These are phyloP conservation scores for Sternarchorhynchus goeldii DNA, from an alignment of 2,797 vertebrate species.

Conservation along the genomic window DNA sequence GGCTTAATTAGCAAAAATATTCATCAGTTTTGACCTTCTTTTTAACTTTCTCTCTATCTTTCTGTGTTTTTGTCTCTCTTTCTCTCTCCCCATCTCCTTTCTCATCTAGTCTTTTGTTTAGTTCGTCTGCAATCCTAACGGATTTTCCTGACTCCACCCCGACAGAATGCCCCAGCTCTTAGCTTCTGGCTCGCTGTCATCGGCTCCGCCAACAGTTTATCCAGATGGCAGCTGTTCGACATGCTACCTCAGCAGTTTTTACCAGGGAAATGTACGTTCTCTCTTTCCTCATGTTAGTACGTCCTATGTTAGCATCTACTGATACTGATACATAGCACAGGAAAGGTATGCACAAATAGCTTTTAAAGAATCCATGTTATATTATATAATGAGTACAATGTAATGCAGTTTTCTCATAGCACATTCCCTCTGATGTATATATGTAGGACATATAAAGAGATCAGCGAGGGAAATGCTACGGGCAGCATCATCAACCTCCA, in stretches of 20 bases:
- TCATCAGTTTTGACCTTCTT: constrained; percentile 39
- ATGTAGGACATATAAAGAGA: background rate
- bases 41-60: background rate
- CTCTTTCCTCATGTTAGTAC: background rate
- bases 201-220: background rate
- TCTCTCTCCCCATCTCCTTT: constrained; percentile 26
- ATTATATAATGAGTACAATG: too few relatives aligned
- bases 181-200: background rate
- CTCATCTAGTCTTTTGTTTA: constrained; percentile 23
- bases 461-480: constrained; percentile 1
- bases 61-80: constrained; percentile 11
- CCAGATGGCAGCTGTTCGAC: background rate
- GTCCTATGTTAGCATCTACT: too few relatives aligned
- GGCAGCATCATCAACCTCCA: constrained; percentile 28
- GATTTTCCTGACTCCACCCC: background rate
- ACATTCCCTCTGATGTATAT: constrained; percentile 59
- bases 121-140: constrained; percentile 15
- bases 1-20: constrained; percentile 64
- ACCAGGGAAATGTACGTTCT: background rate
- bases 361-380: too few relatives aligned
- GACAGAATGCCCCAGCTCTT: background rate
- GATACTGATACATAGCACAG: too few relatives aligned
- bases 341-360: too few relatives aligned
- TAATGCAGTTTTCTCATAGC: constrained; percentile 27
- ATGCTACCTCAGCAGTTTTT: background rate